Conservation (phyloP, 1,140 invertebrate genomes). For the Globodera ellingtonae region DNA sequence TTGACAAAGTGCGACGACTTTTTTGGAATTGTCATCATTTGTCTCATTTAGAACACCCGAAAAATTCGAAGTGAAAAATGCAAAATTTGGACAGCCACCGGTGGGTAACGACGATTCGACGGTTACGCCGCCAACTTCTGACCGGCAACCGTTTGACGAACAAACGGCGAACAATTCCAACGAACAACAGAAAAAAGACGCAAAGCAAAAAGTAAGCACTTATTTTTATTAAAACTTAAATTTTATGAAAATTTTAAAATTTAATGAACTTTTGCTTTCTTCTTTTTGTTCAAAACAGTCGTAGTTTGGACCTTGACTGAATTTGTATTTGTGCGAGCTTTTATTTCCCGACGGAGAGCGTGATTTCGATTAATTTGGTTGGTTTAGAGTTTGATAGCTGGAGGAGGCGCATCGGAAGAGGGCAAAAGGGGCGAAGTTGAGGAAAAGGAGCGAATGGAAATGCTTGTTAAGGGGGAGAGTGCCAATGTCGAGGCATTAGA, state of each 20-base stretch:
- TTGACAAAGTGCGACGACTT: slow-evolving; percentile 2
- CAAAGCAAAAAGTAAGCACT: background rate
- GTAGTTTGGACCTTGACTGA: too few species aligned
- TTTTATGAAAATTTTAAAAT: too few species aligned
- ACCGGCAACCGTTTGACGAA: background rate
- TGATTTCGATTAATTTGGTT: too few species aligned
- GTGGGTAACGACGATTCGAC: background rate
- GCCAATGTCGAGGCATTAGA: background rate
- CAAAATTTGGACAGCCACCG: slow-evolving; percentile 13
- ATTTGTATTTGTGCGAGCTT: too few species aligned
- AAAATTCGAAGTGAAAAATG: slow-evolving; percentile 3
- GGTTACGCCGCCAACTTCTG: background rate
- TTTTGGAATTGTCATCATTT: background rate
- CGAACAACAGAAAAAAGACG: background rate
- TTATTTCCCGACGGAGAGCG: too few species aligned
- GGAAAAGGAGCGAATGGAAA: background rate
- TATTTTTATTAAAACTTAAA: background rate
- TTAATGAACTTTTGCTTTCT: too few species aligned
- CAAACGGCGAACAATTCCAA: background rate
- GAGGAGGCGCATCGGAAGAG: background rate
- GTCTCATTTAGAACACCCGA: slow-evolving; percentile 9
- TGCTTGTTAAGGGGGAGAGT: background rate
- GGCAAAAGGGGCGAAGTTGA: background rate
- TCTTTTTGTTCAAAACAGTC: too few species aligned
- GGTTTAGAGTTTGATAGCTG: background rate